Evolutionary conservation across 2,797 vertebrate species (phyloP), one percentile per base, ranked within the genome.

Genomic region (Ispidina picta): DNA sequence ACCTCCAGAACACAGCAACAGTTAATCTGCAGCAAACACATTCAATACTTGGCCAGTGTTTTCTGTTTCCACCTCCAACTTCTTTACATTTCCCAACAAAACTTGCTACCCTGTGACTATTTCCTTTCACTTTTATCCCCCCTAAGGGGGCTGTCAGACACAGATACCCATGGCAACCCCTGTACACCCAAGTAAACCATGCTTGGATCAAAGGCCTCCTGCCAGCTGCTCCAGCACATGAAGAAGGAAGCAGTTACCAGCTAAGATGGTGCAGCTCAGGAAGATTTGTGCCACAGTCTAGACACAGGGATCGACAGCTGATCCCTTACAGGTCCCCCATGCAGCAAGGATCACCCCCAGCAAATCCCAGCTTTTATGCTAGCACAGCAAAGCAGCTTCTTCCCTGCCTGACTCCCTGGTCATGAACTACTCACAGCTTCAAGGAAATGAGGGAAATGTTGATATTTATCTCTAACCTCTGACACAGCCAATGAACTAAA

Each of bases 261-360:
- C 10, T 12, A 20, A 20, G 31, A 46, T 3, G 31, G 31, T 18
- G 41, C 35, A 17, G 10, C 44, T 39, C 39, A 44, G 17, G 23
- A 22, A 65, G 14, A 43, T 16, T 26, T 37, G 14, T 8, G 29
- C 17, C 21, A 31, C 48, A 8, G 14, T 21, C 5, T 23, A 31
- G 44, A 58, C 23, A 33, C 13, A 17, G 60, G 26, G 29, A 60
- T 39, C 19, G 49, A 46, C 22, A 39, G 28, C 5, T 0, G 0
- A 19, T n/a, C 18, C 63, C 58, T 48, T 41, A 31, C 19, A 55
- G 13, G 28, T 31, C 8, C 29, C 22, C 31, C 49, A 7, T 9
- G 46, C 62, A 69, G 33, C 41, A 70, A 74, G 20, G 39, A 55
- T 74, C 39, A 54, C 7, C 3, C 15, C 26, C 48, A 41, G 15